These are phyloP conservation scores for Hemiprocne comata DNA, from an alignment of 2,113 vertebrate species.

Conservation along the genomic window DNA sequence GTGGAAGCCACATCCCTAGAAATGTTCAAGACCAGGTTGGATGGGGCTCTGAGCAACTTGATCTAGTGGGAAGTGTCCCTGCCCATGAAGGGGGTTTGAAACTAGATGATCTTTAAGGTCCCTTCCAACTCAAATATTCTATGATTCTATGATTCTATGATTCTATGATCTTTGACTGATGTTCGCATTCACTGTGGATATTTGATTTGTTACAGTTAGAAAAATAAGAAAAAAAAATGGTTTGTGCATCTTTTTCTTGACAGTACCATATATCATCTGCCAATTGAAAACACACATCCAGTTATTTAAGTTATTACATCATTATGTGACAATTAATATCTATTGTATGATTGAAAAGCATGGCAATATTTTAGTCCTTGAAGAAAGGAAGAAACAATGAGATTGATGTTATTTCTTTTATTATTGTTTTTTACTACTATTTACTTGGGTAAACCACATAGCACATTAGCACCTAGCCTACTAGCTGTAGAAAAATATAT, in stretches of 20 bases:
- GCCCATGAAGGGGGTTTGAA: no score
- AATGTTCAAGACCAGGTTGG: no score
- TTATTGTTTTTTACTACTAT: background rate
- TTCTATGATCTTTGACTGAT: background rate
- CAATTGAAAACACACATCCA: background rate
- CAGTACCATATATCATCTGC: background rate
- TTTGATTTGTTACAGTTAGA: background rate
- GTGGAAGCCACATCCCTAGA: no score
- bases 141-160: no score
- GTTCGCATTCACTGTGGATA: background rate
- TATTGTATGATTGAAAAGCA: background rate
- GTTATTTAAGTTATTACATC: background rate
- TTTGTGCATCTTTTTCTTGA: background rate
- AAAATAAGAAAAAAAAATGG: rapidly evolving
- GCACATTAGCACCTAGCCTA: background rate
- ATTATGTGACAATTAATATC: background rate
- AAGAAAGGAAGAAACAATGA: background rate
- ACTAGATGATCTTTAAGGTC: no score
- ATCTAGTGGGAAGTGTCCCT: no score
- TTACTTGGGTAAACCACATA: background rate
- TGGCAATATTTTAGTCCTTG: background rate
- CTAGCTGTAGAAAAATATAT: background rate
- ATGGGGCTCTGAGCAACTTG: no score
- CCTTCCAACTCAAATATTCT: no score
- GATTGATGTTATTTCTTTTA: background rate